Evolutionary conservation across 1,140 invertebrate species (phyloP), one percentile per base, ranked within the genome.

Genomic region (Microvelia longipes): DNA sequence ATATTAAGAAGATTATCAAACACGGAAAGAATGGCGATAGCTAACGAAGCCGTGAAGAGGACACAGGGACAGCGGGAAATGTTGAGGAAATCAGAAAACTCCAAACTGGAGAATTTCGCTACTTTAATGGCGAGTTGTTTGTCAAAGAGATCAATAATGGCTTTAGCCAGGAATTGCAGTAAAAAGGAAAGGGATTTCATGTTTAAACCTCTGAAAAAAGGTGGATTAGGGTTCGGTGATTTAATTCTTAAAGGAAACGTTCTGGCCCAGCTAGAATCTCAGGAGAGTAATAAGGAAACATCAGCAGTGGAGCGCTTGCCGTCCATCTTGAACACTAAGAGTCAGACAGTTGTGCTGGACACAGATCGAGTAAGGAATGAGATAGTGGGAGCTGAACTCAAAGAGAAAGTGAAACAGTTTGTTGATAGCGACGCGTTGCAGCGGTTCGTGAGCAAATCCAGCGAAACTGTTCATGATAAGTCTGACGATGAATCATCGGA

Each of bases 131-230:
- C 15, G 5, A 15, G 62, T 25, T 5, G 5, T 64, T 13, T 64
- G 62, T 25, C 62, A 14, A 64, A 64, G 24, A 15, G 25, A 64
- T 64, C 62, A 24, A 64, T 64, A 14, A 64, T 64, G 62, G 5
- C 62, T 24, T 64, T 64, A 25, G 62, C 62, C 2, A 64, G 62
- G 24, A 64, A 64, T 24, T 64, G 62, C 62, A 64, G 25, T 24
- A 64, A 26, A 64, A 64, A 64, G 24, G 62, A 64, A 64, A 64
- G 62, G 62, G 15, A 64, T 24, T 64, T 64, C 24, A 64, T 64
- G 62, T 64, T 64, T 26, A 64, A 64, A 26, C 62, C 62, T 11
- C 15, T 64, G 5, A 64, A 64, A 2, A 64, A 64, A 24, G 62
- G 62, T 64, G 62, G 62, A 11, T 25, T 64, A 14, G 62, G 62